Percentiles rank a stretch among this genome's conserved stretches.
Conservation (phyloP, 2,888 invertebrate species). For the Galerucella pusilla region DNA sequence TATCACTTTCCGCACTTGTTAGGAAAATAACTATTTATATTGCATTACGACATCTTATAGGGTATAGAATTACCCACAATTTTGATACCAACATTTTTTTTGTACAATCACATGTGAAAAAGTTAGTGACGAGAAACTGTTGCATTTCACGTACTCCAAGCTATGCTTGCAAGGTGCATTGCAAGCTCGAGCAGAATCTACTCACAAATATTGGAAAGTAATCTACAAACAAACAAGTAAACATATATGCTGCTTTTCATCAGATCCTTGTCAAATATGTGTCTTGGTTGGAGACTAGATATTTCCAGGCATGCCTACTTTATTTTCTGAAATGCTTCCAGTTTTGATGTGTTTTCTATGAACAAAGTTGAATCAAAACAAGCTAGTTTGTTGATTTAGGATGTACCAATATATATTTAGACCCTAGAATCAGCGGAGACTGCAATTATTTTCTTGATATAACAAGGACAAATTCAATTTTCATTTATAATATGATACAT, state of each 20-base stretch:
- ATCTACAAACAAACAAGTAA: not conserved
- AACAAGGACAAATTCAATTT: not conserved
- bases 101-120: too few species aligned
- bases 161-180: too few species aligned
- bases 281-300: not conserved
- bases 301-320: not conserved
- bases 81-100: too few species aligned
- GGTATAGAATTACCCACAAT: too few species aligned
- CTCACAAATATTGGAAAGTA: too few species aligned
- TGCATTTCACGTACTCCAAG: too few species aligned
- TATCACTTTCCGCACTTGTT: too few species aligned
- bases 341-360: not conserved
- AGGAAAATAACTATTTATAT: too few species aligned
- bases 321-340: slow-evolving; percentile 8
- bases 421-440: not conserved
- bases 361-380: slow-evolving; percentile 11
- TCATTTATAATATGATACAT: too few species aligned
- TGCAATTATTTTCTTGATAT: not conserved
- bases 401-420: not conserved
- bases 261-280: slow-evolving; percentile 8
- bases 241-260: slow-evolving; percentile 7
- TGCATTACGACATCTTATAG: too few species aligned
- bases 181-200: too few species aligned
- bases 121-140: too few species aligned
- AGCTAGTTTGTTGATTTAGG: slow-evolving; percentile 11